phyloP scores from a whole-genome alignment of 92 coral and sea anemone species.

The Hydrozoanthus gracilis region DNA sequence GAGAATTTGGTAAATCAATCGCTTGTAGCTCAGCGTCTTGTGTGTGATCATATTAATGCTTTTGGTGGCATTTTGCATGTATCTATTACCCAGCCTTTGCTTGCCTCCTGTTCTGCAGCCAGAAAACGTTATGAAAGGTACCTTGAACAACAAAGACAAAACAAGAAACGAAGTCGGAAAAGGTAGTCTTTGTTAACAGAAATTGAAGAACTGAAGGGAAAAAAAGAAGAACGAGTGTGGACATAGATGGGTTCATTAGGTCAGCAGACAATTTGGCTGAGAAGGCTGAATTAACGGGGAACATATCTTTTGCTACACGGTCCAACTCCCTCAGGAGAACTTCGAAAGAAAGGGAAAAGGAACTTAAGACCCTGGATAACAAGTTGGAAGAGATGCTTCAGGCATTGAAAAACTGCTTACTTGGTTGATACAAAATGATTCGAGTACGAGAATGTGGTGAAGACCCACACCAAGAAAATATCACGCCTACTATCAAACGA shows the following conservation, averaged over 20 bases:
- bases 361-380: slow-evolving; percentile 28
- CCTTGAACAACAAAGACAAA: slow-evolving; percentile 55
- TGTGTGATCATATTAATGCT: slow-evolving; percentile 60
- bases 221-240: slow-evolving; percentile 39
- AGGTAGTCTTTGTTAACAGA: slow-evolving; percentile 46
- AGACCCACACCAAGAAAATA: no score
- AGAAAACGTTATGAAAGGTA: slow-evolving; percentile 52
- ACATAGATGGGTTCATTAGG: slow-evolving; percentile 38
- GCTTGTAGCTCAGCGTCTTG: slow-evolving; percentile 56
- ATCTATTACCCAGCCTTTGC: slow-evolving; percentile 49
- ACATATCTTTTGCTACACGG: slow-evolving; percentile 8
- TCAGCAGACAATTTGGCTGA: slow-evolving; percentile 26
- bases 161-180: slow-evolving; percentile 44
- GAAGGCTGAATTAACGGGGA: slow-evolving; percentile 21
- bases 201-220: slow-evolving; percentile 50
- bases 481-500: no score
- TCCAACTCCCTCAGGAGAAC: slow-evolving; percentile 22
- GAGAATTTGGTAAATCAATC: slow-evolving; percentile 57
- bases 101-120: slow-evolving; percentile 56
- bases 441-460: no score
- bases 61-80: slow-evolving; percentile 61
- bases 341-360: not conserved
- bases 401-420: slow-evolving; percentile 21
- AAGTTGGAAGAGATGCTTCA: slow-evolving; percentile 20
- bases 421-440: slow-evolving; percentile 21